Conservation (phyloP, 2,113 vertebrate genomes). For the Saiga tatarica region DNA sequence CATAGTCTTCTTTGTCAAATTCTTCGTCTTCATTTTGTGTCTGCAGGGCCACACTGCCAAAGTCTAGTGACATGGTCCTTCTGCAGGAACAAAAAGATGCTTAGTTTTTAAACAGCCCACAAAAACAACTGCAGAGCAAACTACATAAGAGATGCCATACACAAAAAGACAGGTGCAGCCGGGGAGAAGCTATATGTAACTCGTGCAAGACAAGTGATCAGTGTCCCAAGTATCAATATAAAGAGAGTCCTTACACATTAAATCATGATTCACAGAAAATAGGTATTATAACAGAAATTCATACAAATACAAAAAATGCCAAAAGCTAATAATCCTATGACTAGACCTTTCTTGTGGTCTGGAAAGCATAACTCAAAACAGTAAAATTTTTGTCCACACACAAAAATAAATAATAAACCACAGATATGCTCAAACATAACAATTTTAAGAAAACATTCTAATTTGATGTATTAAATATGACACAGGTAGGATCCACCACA, state of each 20-base stretch:
- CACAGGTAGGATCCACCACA: neutral
- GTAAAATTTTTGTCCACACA: neutral
- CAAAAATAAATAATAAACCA: conserved; percentile 12
- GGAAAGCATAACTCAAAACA: neutral
- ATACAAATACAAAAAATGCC: neutral
- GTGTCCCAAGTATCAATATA: neutral
- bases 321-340: neutral
- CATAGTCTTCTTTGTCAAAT: conserved; percentile 86
- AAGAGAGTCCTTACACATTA: neutral
- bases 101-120: neutral
- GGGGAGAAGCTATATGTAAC: neutral
- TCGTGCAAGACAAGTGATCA: neutral
- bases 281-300: neutral
- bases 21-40: conserved; percentile 85
- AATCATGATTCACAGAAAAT: neutral
- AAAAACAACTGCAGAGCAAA: neutral
- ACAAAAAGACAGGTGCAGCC: neutral
- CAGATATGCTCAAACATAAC: neutral
- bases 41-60: conserved; percentile 82
- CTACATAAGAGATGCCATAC: neutral
- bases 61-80: conserved; percentile 85
- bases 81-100: neutral
- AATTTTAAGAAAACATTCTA: neutral
- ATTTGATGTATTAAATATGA: neutral
- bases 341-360: neutral